Conservation (phyloP, 2,113 vertebrate species). For the Mellivora capensis region DNA sequence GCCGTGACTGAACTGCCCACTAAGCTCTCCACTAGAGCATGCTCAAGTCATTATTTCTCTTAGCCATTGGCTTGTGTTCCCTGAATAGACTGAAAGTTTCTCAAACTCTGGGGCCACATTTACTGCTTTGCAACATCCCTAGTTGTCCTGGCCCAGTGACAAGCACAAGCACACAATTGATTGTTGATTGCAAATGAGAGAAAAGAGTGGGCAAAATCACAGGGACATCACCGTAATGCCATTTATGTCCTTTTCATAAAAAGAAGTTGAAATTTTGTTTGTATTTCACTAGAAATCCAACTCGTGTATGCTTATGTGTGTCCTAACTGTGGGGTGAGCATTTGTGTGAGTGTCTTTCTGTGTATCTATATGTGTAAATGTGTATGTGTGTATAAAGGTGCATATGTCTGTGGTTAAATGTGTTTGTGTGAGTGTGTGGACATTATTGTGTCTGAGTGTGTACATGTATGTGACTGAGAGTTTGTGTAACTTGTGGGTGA, state of each 20-base stretch:
- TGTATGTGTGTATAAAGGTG: neutral
- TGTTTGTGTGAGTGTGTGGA: neutral
- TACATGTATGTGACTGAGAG: too few species aligned
- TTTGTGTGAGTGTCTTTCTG: neutral
- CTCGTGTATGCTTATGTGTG: neutral
- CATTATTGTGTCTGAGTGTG: neutral
- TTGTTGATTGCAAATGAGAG: neutral
- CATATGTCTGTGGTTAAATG: neutral
- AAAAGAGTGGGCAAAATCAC: neutral
- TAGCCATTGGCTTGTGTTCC: neutral
- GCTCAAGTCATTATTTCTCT: neutral
- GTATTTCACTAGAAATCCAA: neutral
- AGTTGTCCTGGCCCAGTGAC: neutral
- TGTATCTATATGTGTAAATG: neutral
- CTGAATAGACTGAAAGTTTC: neutral
- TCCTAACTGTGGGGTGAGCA: neutral
- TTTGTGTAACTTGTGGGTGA: neutral
- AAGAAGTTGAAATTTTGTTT: neutral
- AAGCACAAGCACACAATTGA: neutral
- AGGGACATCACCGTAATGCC: rapidly evolving
- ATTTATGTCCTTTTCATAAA: neutral
- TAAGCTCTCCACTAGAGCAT: neutral
- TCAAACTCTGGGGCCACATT: neutral
- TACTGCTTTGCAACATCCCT: neutral
- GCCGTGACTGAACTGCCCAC: rapidly evolving